phyloP scores from a whole-genome alignment of 2,797 vertebrate genomes.

The Gallinago solitaria region DNA sequence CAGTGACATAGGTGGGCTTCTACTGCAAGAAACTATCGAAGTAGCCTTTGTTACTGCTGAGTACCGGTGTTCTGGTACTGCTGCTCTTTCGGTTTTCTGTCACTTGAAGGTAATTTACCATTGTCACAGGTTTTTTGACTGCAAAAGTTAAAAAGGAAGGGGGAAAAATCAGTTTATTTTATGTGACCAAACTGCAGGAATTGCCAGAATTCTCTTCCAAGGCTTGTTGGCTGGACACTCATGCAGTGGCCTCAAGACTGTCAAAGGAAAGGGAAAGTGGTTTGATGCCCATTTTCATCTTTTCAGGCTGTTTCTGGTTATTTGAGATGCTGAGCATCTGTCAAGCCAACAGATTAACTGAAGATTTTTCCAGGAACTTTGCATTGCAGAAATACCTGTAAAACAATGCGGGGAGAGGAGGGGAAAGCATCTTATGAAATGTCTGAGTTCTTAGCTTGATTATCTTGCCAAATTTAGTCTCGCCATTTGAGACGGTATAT shows the following conservation, averaged over 20 bases:
- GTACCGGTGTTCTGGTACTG: not conserved
- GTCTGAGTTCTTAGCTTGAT: not conserved
- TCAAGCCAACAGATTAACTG: not conserved
- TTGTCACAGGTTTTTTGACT: not conserved
- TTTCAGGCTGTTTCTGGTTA: not conserved
- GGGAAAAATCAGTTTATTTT: not conserved
- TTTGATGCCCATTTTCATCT: not conserved
- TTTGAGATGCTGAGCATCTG: not conserved
- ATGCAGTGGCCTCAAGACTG: not conserved
- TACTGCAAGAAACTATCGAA: not conserved
- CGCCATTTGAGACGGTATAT: not conserved
- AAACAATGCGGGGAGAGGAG: not conserved
- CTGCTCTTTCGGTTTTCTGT: not conserved
- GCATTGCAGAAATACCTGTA: not conserved
- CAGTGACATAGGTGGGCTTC: not conserved
- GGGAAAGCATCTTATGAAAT: not conserved
- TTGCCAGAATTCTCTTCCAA: not conserved
- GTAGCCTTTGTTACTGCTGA: not conserved
- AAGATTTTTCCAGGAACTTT: not conserved
- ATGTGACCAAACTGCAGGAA: not conserved
- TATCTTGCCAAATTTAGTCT: not conserved
- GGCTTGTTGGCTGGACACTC: not conserved
- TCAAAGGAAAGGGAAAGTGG: not conserved
- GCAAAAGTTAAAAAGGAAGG: not conserved
- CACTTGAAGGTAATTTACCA: not conserved